These are phyloP conservation scores for Ephydatia muelleri DNA, from an alignment of 37 sponge, comb jelly and placozoan genomes.

Conservation along the genomic window DNA sequence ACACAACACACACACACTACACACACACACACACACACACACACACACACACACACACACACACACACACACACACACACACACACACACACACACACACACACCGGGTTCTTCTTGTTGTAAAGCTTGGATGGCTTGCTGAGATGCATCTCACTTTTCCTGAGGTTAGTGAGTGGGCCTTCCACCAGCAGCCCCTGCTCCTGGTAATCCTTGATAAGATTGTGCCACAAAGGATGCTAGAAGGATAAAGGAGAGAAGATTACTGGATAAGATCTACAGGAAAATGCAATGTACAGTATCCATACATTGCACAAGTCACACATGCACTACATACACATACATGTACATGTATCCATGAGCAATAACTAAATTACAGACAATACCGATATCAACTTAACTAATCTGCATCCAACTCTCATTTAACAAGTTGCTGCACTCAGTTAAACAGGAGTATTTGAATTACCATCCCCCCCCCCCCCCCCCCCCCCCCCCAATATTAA, in stretches of 20 bases:
- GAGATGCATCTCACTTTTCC: slow-evolving; percentile 87
- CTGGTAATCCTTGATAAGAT: slow-evolving; percentile 85
- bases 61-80: background rate
- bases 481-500: too few species aligned
- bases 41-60: slow-evolving; percentile 18
- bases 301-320: too few species aligned
- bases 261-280: too few species aligned
- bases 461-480: too few species aligned
- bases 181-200: slow-evolving; percentile 80
- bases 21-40: background rate
- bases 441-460: too few species aligned
- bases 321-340: background rate
- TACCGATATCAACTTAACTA: too few species aligned
- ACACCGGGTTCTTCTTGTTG: slow-evolving; percentile 83
- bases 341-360: slow-evolving; percentile 22
- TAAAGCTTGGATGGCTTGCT: slow-evolving; percentile 85
- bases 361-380: too few species aligned
- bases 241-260: background rate
- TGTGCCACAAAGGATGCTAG: slow-evolving; percentile 87
- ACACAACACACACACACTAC: background rate
- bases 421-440: too few species aligned
- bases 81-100: background rate
- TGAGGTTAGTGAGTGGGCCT: slow-evolving; percentile 87
- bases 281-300: too few species aligned
- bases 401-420: too few species aligned